phyloP scores from a whole-genome alignment of 2,113 vertebrate genomes.

The Chaetops frenatus region DNA sequence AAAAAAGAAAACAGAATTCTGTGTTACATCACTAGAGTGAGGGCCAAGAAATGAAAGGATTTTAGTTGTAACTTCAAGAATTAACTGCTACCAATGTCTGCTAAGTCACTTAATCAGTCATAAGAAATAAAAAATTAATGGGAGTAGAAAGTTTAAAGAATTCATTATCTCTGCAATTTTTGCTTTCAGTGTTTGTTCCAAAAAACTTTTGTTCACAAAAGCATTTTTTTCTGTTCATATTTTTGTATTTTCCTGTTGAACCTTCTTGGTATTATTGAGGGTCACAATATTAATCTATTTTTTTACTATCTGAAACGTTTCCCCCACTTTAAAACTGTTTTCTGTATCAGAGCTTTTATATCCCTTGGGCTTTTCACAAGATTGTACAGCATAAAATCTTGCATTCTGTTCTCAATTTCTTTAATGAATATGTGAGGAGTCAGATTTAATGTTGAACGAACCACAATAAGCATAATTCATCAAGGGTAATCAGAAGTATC shows the following conservation, averaged over 20 bases:
- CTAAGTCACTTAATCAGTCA: neutral
- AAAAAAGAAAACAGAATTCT: neutral
- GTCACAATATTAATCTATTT: neutral
- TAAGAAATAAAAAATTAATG: neutral
- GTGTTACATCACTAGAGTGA: neutral
- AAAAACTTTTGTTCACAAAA: neutral
- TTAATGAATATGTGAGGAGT: neutral
- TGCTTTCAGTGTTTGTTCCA: neutral
- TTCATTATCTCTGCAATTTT: neutral
- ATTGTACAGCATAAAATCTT: neutral
- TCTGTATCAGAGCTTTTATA: neutral
- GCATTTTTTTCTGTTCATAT: neutral
- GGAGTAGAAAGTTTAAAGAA: neutral
- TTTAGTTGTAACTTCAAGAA: neutral
- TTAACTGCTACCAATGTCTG: neutral
- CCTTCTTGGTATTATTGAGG: neutral
- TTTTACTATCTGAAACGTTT: neutral
- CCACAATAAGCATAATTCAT: neutral
- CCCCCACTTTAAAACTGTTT: neutral
- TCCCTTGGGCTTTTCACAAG: neutral
- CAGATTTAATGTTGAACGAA: neutral
- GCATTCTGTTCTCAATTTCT: neutral
- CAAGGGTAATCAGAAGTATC: neutral
- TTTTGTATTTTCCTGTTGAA: neutral
- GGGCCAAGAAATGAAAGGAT: neutral